Evolutionary conservation across 2,113 vertebrate species (phyloP), one percentile per base, ranked within the genome.

Genomic region (Antigone vipio): DNA sequence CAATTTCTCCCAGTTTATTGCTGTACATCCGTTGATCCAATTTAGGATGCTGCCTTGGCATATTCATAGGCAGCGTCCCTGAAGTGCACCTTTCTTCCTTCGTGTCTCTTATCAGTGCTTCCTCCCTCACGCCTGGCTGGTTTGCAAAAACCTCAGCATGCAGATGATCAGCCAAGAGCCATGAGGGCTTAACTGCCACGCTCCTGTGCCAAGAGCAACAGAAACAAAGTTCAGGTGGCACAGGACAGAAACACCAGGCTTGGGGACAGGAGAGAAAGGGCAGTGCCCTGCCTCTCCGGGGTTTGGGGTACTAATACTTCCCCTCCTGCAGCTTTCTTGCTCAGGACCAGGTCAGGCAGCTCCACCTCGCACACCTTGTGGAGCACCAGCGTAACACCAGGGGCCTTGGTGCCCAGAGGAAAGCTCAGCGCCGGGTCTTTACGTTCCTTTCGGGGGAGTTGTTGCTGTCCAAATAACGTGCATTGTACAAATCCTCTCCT

Each of bases 301-400:
- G 15, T 30, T 55, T 68, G 42, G 35, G 14, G 35, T 45, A 15
- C 56, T 47, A 35, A 34, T 4, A 20, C 26, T 24, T 5, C 14
- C 9, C 2, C 19, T 73, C 30, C 38, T 42, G 58, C n/a, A 72
- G 45, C 56, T 66, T 49, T 67, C 66, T 50, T 74, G 24, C 29
- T 63, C 42, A 63, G 80, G 35, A 78, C 10, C 35, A 58, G 34
- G 10, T 29, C 49, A 50, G 34, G 35, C 59, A 78, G 9, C 7
- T n/a, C 32, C 59, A 60, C 42, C 27, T 50, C 0, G 0, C 24
- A 5, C 12, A 8, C 42, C 21, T 40, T 38, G 29, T 0, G 1
- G 63, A 72, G 26, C 15, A 4, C 24, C 27, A 29, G 26, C 1
- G 0, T 60, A 60, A 78, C 50, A 35, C 18, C 30, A 40, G 20